Base-by-base conservation (phyloP, 2,113 vertebrate species). In the Salvelinus namaycush region DNA sequence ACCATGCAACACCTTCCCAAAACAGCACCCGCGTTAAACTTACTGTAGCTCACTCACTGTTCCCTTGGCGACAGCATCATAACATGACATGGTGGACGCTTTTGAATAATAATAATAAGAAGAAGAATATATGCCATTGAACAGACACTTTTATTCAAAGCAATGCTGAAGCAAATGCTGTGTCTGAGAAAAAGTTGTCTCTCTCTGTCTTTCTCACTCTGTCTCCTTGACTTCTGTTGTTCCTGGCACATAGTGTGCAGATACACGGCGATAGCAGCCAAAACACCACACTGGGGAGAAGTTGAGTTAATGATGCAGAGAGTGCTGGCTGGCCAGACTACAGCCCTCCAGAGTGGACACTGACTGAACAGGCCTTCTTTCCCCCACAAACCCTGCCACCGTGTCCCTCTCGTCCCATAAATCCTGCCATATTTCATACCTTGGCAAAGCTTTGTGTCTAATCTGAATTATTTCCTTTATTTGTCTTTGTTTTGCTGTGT, bases 241-340 rank as follows among this genome's bases (percentile, higher is more conserved):
- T 87, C 79, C 66, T 81, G 85, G 77, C 82, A 78, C 81, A 84
- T 76, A 14, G 31, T 70, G 77, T 83, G 74, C 39, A 74, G 82
- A 74, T 79, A 82, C 84, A 70, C 14, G 71, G 76, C 65, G 27
- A 71, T 73, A 39, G 48, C 77, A 75, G 83, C 82, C 86, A 89
- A 82, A 87, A 77, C 79, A 60, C 72, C 18, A 44, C 27, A 77
- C 81, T 82, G 81, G 78, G 74, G 81, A 85, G 77, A 80, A 20
- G 75, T 79, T 79, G 84, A 87, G 80, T 89, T 89, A 87, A 90
- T 90, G 87, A 91, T 88, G 85, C 82, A 82, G 79, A 81, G 86
- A 78, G 78, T 75, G 78, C 68, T 83, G 81, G 81, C 83, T 83
- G 82, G 81, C 83, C 57, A n/a, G 79, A 77, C 73, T 68, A 72